These are phyloP conservation scores for Ennomos quercinarius DNA, from an alignment of 2,888 invertebrate genomes.

Conservation along the genomic window DNA sequence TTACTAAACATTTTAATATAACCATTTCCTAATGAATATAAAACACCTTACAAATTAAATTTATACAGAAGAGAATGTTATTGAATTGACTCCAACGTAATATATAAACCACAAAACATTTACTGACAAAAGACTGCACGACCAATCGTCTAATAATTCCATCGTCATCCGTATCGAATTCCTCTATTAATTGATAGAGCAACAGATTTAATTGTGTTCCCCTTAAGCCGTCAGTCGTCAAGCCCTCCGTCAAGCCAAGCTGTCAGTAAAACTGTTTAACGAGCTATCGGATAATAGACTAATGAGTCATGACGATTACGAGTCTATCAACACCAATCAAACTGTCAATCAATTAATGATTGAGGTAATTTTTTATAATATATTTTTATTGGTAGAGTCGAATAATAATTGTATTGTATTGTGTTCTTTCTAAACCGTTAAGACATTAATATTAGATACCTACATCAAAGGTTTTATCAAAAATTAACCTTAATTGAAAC, in stretches of 20 bases:
- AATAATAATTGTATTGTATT: too few species aligned
- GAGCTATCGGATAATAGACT: conserved; percentile 34
- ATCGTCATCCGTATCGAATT: conserved; percentile 49
- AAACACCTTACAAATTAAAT: not conserved
- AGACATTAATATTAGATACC: too few species aligned
- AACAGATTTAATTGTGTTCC: conserved; percentile 55
- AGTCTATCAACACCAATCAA: conserved; percentile 27
- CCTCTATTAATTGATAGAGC: conserved; percentile 56
- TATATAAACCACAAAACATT: conserved; percentile 46
- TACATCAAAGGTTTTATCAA: too few species aligned
- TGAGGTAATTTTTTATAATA: conserved; percentile 16
- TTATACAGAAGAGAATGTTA: not conserved
- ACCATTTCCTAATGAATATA: too few species aligned
- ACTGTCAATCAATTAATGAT: conserved; percentile 20
- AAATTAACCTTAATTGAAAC: too few species aligned
- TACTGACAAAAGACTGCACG: conserved; percentile 40
- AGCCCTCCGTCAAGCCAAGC: conserved; percentile 40
- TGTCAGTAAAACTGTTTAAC: conserved; percentile 27
- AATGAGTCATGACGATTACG: conserved; percentile 50
- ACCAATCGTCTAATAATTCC: conserved; percentile 31
- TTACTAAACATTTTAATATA: too few species aligned
- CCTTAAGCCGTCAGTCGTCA: conserved; percentile 50
- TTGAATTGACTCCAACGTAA: conserved; percentile 1
- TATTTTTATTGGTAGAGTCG: not conserved
- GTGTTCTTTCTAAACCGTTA: too few species aligned